Percentiles rank a stretch among this genome's conserved stretches.
Evolutionary conservation across 1,140 invertebrate genomes (phyloP).

Genomic region (Oncopodura yosiiana): DNA sequence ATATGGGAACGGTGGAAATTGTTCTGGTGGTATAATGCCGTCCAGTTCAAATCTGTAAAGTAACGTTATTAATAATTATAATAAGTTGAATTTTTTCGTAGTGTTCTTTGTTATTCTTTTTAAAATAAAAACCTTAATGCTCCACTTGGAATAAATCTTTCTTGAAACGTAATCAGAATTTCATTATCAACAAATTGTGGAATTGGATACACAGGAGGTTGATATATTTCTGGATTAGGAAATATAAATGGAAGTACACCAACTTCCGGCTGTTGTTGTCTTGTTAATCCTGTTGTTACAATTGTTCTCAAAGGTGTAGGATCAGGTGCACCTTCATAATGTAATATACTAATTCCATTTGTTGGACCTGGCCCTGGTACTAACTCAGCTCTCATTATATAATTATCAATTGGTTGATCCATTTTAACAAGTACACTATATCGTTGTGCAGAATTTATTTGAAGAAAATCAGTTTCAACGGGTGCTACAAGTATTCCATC

Average conservation of each 20-base stretch:
- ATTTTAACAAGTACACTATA: slow-evolving; percentile 19
- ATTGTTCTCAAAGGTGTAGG: no score
- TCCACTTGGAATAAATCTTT: background rate
- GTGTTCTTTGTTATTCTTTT: slow-evolving; percentile 6
- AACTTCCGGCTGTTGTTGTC: background rate
- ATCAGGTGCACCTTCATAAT: slow-evolving; percentile 15
- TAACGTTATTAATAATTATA: no score
- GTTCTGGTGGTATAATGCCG: no score
- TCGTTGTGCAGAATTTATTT: slow-evolving; percentile 23
- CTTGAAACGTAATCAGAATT: background rate
- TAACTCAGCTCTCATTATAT: slow-evolving; percentile 16
- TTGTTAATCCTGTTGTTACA: no score
- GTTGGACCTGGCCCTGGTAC: slow-evolving; percentile 17
- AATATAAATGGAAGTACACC: background rate
- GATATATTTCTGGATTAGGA: background rate
- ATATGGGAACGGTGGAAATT: slow-evolving; percentile 6
- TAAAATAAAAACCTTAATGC: slow-evolving; percentile 1
- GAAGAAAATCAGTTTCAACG: slow-evolving; percentile 11
- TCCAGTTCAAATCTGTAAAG: no score
- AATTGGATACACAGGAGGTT: slow-evolving; percentile 2
- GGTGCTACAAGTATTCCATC: slow-evolving; percentile 19
- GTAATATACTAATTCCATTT: slow-evolving; percentile 22
- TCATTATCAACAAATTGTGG: slow-evolving; percentile 5
- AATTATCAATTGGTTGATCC: slow-evolving; percentile 21
- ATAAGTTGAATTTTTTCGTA: no score